Base-by-base conservation (phyloP, 2,797 vertebrate species). In the Gallinago nigripennis region DNA sequence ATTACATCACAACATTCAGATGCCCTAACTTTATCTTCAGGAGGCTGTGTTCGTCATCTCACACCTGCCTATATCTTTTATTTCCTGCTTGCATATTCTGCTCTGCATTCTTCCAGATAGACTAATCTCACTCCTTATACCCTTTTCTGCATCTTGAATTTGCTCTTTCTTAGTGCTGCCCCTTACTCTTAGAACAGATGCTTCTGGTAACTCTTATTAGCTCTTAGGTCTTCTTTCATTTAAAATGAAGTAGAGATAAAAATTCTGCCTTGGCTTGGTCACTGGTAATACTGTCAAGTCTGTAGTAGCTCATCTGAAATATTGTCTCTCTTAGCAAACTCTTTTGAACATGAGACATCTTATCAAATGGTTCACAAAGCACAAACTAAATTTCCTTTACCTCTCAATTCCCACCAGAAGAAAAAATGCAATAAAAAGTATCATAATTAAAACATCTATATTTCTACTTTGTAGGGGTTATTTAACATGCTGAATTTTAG, bases 1-100 rank as follows among this genome's bases (percentile, higher is more conserved):
- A 84, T 95, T 88, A 86, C n/a, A 28, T 92, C 90, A 92, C 60
- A 63, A 12, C n/a, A 12, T 90, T 82, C 82, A 86, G 85, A 56
- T 1, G 0, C 14, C 61, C 43, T 51, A 66, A 23, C 70, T 94
- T 88, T 75, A 70, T 93, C 92, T 82, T 50, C 68, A 60, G 45
- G 68, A 53, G 3, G 0, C n/a, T 73, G 41, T 53, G 18, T 95
- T 89, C 0, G 0, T 93, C 81, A 89, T 16, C 68, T 94, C 83
- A 94, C 78, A 94, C 86, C 83, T 95, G 66, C 51, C 41, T 64
- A 0, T 94, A 82, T 93, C 81, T 86, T 88, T 82, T 77, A 31
- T 64, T 77, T 95, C 33, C 53, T 13, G 2, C 75, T 90, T 69
- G 19, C 0, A 1, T 82, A 28, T 88, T 93, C 48, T 90, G 43